These are phyloP conservation scores for Cydia pomonella DNA, from an alignment of 1,140 invertebrate species.

Conservation along the genomic window DNA sequence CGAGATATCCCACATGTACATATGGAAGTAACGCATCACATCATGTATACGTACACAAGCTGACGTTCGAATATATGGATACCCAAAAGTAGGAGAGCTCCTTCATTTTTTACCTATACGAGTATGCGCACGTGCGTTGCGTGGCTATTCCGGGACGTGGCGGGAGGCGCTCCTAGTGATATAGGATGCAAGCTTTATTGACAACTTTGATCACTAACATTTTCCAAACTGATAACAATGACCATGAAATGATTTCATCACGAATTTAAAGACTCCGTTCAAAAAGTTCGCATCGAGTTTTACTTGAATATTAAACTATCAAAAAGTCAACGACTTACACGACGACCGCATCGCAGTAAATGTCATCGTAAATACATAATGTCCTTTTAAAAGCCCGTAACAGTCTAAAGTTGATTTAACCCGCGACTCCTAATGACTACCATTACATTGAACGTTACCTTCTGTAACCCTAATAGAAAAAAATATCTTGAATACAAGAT, in stretches of 20 bases:
- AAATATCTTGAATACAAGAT: constrained; percentile 28
- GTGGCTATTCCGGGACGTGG: constrained; percentile 22
- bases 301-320: neutral
- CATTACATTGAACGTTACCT: constrained; percentile 15
- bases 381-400: constrained; percentile 23
- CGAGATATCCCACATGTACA: too few species aligned
- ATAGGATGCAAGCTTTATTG: neutral
- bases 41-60: too few species aligned
- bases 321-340: constrained; percentile 10
- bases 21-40: too few species aligned
- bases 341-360: neutral
- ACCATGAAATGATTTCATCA: too few species aligned
- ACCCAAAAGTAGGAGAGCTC: neutral
- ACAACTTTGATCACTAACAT: neutral
- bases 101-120: neutral
- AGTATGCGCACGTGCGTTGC: constrained; percentile 11
- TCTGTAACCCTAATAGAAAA: constrained; percentile 29
- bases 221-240: neutral
- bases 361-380: constrained; percentile 28
- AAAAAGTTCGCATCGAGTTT: neutral
- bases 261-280: neutral
- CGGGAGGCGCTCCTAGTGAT: neutral
- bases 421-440: constrained; percentile 11
- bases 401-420: constrained; percentile 23
- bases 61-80: neutral